Evolutionary conservation across 1,140 invertebrate genomes (phyloP).

Genomic region (Dinoponera quadriceps): DNA sequence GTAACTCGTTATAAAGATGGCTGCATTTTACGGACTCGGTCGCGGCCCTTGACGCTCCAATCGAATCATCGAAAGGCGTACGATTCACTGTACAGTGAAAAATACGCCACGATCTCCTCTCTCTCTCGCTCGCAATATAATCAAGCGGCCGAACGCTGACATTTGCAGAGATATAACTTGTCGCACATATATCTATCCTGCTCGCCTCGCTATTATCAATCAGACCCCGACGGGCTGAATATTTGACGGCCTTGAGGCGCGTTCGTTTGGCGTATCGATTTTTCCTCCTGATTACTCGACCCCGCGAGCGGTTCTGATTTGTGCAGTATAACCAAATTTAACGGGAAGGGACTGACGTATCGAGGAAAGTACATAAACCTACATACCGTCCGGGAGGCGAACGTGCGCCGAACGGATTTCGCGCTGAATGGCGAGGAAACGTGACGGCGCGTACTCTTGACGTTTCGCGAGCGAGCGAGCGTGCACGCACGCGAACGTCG

Average conservation of each 20-base stretch:
- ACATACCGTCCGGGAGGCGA: not conserved
- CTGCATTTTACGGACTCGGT: no score
- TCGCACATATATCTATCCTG: not conserved
- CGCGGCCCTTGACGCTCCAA: no score
- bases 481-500: not conserved
- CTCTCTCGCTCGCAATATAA: not conserved
- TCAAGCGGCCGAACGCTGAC: not conserved
- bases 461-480: not conserved
- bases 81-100: no score
- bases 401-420: slow-evolving; percentile 8
- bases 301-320: slow-evolving; percentile 10
- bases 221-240: slow-evolving; percentile 16
- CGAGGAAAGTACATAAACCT: slow-evolving; percentile 10
- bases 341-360: not conserved
- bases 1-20: not conserved
- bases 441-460: not conserved
- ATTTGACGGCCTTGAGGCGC: not conserved
- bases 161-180: not conserved
- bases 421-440: not conserved
- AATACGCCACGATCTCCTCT: not conserved
- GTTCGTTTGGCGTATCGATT: slow-evolving; percentile 42
- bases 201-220: slow-evolving; percentile 24
- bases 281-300: slow-evolving; percentile 14
- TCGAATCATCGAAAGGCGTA: no score
- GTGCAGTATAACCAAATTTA: slow-evolving; percentile 46